Evolutionary conservation across 2,888 invertebrate species (phyloP).

Genomic region (Smittia sp.): DNA sequence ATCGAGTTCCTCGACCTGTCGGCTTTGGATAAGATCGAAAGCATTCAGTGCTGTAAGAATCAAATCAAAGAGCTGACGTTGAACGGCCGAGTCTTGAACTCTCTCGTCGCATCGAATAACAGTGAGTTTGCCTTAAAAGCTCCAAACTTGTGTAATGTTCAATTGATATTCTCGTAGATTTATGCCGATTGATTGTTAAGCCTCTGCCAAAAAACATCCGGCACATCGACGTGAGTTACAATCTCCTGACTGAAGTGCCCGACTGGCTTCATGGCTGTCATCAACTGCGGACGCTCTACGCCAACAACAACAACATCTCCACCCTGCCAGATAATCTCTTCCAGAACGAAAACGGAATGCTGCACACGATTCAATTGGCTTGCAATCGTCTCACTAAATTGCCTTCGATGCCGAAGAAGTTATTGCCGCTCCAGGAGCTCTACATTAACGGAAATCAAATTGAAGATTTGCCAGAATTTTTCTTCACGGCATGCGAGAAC

Average conservation of each 20-base stretch:
- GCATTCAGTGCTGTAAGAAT: slow-evolving; percentile 75
- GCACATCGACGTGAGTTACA: slow-evolving; percentile 76
- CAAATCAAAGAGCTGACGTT: slow-evolving; percentile 70
- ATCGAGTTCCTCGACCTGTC: slow-evolving; percentile 79
- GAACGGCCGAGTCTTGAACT: slow-evolving; percentile 73
- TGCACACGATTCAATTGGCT: slow-evolving; percentile 71
- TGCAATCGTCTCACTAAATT: slow-evolving; percentile 73
- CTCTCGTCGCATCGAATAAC: slow-evolving; percentile 76
- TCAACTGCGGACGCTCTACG: slow-evolving; percentile 68
- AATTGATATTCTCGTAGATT: slow-evolving; percentile 58
- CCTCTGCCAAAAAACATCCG: slow-evolving; percentile 69
- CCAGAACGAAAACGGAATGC: slow-evolving; percentile 68
- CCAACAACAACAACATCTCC: slow-evolving; percentile 69
- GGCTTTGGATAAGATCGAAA: slow-evolving; percentile 72
- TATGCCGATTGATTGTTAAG: slow-evolving; percentile 67
- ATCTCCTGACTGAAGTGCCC: slow-evolving; percentile 69
- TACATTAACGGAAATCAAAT: slow-evolving; percentile 77
- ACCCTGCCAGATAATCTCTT: slow-evolving; percentile 71
- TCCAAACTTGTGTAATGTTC: slow-evolving; percentile 17
- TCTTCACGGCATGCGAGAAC: slow-evolving; percentile 65
- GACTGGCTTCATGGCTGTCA: slow-evolving; percentile 75
- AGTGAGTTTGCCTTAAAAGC: slow-evolving; percentile 64
- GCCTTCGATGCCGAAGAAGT: slow-evolving; percentile 65
- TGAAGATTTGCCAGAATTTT: slow-evolving; percentile 70
- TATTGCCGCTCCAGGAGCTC: slow-evolving; percentile 66